Evolutionary conservation across 1,140 invertebrate species (phyloP).

Genomic region (Laupala kohalensis): DNA sequence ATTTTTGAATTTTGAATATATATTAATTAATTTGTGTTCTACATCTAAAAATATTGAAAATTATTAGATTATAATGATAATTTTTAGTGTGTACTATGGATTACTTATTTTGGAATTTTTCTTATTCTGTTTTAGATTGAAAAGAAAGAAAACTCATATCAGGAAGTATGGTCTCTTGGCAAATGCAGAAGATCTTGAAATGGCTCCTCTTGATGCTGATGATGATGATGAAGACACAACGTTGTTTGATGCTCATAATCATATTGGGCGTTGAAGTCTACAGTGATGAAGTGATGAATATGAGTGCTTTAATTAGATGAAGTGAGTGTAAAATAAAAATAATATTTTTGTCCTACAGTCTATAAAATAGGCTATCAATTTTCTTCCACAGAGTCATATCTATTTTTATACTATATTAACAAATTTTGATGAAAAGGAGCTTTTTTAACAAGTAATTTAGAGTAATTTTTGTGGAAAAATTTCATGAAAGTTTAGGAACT

Average conservation of each 20-base stretch:
- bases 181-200: conserved; percentile 40
- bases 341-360: not conserved
- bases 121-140: conserved; percentile 22
- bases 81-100: too few species aligned
- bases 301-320: not conserved
- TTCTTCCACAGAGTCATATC: not conserved
- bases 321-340: not conserved
- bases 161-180: conserved; percentile 39
- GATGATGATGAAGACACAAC: conserved; percentile 35
- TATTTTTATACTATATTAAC: not conserved
- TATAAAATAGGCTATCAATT: not conserved
- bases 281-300: not conserved
- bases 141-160: conserved; percentile 29
- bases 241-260: conserved; percentile 6
- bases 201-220: conserved; percentile 39
- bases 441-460: too few species aligned
- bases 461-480: too few species aligned
- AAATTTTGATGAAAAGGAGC: too few species aligned
- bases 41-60: too few species aligned
- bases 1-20: too few species aligned
- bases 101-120: too few species aligned
- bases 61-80: not conserved
- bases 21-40: too few species aligned
- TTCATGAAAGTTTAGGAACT: too few species aligned
- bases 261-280: not conserved